Conservation (phyloP, 2,888 invertebrate species). For the Erebia palarica region DNA sequence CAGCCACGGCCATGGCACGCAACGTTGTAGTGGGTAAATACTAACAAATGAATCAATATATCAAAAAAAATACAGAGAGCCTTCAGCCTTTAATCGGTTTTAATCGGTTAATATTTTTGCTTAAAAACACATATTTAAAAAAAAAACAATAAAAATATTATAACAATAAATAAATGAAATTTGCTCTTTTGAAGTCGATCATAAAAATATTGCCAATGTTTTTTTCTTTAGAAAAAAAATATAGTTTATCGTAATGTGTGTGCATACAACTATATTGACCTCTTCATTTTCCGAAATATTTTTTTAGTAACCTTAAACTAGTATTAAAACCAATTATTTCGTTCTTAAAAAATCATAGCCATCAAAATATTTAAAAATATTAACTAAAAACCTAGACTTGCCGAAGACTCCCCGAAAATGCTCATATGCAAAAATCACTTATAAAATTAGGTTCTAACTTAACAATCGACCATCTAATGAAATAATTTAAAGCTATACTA, state of each 20-base stretch:
- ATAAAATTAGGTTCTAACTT: background rate
- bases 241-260: too few species aligned
- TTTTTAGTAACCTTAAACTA: too few species aligned
- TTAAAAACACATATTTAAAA: background rate
- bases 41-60: constrained; percentile 28
- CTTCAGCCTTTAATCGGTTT: background rate
- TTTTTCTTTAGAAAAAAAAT: too few species aligned
- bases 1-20: too few species aligned
- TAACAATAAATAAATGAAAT: too few species aligned
- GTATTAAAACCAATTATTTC: too few species aligned
- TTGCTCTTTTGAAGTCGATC: too few species aligned
- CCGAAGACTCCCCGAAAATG: constrained; percentile 1
- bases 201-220: too few species aligned
- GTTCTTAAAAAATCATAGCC: background rate
- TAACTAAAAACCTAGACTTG: background rate
- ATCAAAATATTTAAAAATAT: background rate
- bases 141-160: background rate
- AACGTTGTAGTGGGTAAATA: background rate
- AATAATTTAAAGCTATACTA: constrained; percentile 28
- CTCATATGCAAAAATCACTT: background rate
- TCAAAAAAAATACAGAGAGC: background rate
- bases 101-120: background rate
- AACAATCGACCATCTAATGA: constrained; percentile 3
- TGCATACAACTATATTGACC: too few species aligned
- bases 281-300: too few species aligned